A percentile compares a stretch with the other conserved stretches of the same genome.
Evolutionary conservation across 2,888 invertebrate species (phyloP).

Genomic region (Amiota communis): DNA sequence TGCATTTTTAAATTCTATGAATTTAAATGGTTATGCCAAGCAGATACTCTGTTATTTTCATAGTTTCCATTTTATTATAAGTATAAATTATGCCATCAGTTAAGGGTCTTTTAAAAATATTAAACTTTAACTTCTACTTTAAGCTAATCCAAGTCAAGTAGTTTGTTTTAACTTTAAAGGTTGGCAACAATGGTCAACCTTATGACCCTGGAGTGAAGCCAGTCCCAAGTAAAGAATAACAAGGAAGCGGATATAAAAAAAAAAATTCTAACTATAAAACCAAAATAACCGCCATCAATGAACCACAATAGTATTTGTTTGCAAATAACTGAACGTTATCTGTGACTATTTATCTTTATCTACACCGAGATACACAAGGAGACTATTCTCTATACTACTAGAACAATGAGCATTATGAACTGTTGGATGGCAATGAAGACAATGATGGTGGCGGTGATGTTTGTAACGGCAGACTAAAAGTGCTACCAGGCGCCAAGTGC

Average conservation of each 20-base stretch:
- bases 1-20: too few relatives aligned
- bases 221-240: too few relatives aligned
- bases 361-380: conserved; percentile 40
- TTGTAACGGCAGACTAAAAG: conserved; percentile 18
- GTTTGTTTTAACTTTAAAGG: too few relatives aligned
- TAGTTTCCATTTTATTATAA: too few relatives aligned
- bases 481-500: conserved; percentile 57
- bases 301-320: conserved; percentile 67
- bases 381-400: neutral
- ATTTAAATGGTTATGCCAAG: too few relatives aligned
- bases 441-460: conserved; percentile 26
- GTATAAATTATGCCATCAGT: too few relatives aligned
- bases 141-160: too few relatives aligned
- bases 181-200: too few relatives aligned
- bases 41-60: too few relatives aligned
- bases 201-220: too few relatives aligned
- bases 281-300: conserved; percentile 62
- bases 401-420: neutral
- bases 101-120: too few relatives aligned
- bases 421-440: neutral
- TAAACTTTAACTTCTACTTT: too few relatives aligned
- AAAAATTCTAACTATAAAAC: conserved; percentile 32
- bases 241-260: neutral
- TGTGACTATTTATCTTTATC: conserved; percentile 65
- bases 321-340: conserved; percentile 66